phyloP scores from a whole-genome alignment of 2,113 vertebrate genomes.

The Xiphophorus couchianus region DNA sequence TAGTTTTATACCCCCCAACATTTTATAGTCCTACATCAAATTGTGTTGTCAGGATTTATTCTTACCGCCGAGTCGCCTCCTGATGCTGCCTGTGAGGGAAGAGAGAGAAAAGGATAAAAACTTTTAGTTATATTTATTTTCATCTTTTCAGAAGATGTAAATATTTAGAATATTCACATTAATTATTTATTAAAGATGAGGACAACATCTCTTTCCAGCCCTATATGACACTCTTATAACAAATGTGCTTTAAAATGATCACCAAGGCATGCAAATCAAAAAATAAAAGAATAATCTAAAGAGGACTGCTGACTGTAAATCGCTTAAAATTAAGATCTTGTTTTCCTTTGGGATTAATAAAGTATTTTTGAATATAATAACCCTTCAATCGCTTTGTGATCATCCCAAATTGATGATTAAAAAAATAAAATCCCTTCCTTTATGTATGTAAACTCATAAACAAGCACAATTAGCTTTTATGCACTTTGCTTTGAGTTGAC shows the following conservation, averaged over 20 bases:
- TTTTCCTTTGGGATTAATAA: too few species aligned
- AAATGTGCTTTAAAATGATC: neutral
- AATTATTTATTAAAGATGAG: neutral
- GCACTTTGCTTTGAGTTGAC: too few species aligned
- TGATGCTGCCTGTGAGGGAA: conserved; percentile 49
- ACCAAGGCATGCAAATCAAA: too few species aligned
- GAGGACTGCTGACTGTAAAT: neutral
- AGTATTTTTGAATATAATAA: neutral
- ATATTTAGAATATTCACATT: conserved; percentile 7
- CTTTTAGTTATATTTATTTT: neutral
- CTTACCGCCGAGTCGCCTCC: conserved; percentile 70
- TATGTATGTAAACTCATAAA: too few species aligned
- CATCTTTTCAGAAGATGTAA: too few species aligned
- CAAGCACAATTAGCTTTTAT: too few species aligned
- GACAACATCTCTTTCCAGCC: neutral
- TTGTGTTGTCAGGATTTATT: neutral
- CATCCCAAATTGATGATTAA: neutral
- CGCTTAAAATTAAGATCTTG: neutral
- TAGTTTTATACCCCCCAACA: neutral
- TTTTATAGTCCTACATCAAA: neutral
- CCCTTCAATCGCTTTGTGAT: neutral
- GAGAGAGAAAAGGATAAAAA: neutral
- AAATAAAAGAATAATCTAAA: neutral
- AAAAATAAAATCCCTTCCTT: neutral
- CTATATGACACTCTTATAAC: neutral